These are phyloP conservation scores for Polydrusus pterygomalis DNA, from an alignment of 2,888 invertebrate genomes.

Conservation along the genomic window DNA sequence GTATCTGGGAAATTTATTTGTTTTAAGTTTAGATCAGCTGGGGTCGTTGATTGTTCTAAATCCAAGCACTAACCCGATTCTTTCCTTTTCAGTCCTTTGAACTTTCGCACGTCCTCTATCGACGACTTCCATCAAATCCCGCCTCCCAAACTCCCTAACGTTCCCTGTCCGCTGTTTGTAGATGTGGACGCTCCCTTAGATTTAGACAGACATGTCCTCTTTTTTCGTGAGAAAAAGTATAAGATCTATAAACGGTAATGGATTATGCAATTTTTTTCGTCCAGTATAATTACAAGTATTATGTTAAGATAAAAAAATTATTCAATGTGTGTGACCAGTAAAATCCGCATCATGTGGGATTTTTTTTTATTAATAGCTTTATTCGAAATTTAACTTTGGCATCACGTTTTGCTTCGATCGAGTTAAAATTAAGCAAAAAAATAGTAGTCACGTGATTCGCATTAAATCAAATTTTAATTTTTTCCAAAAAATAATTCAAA, in stretches of 20 bases:
- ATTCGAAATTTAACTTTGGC: no score
- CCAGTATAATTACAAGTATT: no score
- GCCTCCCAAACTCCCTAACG: neutral
- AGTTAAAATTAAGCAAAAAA: no score
- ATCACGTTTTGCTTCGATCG: no score
- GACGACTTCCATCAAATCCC: constrained; percentile 25
- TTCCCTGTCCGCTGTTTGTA: constrained; percentile 15
- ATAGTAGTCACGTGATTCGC: no score
- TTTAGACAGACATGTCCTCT: neutral
- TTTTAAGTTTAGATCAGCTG: neutral
- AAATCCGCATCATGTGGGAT: no score
- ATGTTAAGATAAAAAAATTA: no score
- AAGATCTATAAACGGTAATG: constrained; percentile 3
- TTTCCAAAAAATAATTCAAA: no score
- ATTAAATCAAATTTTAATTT: no score
- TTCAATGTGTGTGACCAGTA: no score
- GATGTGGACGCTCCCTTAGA: constrained; percentile 13
- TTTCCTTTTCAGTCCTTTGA: constrained; percentile 10
- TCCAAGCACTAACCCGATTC: neutral
- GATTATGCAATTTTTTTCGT: no score
- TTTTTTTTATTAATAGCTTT: no score
- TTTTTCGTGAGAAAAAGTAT: neutral
- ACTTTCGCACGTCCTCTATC: constrained; percentile 11
- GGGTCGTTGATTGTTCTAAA: neutral
- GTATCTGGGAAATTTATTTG: neutral